Conservation (phyloP, 2,888 invertebrate genomes). For the Perizoma affinitatum region DNA sequence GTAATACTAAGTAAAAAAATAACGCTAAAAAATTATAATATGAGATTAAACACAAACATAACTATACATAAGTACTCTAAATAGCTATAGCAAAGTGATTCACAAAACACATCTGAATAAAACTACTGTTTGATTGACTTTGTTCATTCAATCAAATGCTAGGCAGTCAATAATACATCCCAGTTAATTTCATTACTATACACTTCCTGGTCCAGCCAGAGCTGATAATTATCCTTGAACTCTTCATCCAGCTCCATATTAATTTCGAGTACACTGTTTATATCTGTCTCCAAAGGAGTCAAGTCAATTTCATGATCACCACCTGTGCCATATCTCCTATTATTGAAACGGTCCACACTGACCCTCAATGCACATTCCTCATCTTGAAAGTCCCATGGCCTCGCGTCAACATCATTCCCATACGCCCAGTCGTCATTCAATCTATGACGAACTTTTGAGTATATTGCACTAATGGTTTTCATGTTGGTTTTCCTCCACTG, state of each 20-base stretch:
- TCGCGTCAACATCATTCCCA: slow-evolving; percentile 98
- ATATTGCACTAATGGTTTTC: slow-evolving; percentile 99
- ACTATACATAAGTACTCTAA: slow-evolving; percentile 40
- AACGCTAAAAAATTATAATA: slow-evolving; percentile 35
- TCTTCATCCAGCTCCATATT: slow-evolving; percentile 94
- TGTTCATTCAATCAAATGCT: slow-evolving; percentile 41
- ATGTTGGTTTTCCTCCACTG: slow-evolving; percentile 99
- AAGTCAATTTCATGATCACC: slow-evolving; percentile 84
- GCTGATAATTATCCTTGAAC: slow-evolving; percentile 95
- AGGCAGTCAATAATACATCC: slow-evolving; percentile 83
- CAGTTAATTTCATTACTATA: slow-evolving; percentile 93
- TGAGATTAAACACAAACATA: slow-evolving; percentile 36
- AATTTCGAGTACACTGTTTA: slow-evolving; percentile 91
- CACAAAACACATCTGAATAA: slow-evolving; percentile 45
- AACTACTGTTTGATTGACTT: slow-evolving; percentile 26
- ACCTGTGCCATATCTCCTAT: slow-evolving; percentile 91
- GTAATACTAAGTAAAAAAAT: slow-evolving; percentile 27
- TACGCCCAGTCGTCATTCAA: slow-evolving; percentile 99
- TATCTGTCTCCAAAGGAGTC: slow-evolving; percentile 90
- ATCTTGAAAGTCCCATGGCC: slow-evolving; percentile 99
- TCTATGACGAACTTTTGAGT: slow-evolving; percentile 97
- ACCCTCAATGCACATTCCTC: slow-evolving; percentile 97
- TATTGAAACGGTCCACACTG: slow-evolving; percentile 98
- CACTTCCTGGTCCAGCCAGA: slow-evolving; percentile 98
- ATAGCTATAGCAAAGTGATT: slow-evolving; percentile 49